Evolutionary conservation across 2,797 vertebrate genomes (phyloP).

Genomic region (Gymnopithys bicolor): DNA sequence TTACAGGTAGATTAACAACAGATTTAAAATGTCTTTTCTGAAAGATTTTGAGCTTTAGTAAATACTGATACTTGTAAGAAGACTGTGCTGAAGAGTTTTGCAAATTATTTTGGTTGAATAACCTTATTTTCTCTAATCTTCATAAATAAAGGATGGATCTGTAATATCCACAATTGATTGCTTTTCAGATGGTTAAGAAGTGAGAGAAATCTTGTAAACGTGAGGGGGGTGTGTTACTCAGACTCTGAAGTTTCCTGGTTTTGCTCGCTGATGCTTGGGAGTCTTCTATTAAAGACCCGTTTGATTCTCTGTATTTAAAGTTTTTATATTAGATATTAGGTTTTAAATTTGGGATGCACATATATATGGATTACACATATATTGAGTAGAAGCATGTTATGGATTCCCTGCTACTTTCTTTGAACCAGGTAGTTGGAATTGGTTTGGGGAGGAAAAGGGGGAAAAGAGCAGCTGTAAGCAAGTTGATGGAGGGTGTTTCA

Average conservation of each 20-base stretch:
- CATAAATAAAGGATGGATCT: not conserved
- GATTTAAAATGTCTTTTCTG: not conserved
- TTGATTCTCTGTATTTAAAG: not conserved
- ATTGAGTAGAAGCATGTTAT: not conserved
- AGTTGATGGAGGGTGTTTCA: constrained; percentile 27
- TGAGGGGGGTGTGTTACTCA: not conserved
- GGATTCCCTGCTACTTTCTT: not conserved
- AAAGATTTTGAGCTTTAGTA: not conserved
- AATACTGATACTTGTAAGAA: not conserved
- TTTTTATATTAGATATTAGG: not conserved
- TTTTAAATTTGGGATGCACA: not conserved
- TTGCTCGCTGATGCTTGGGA: not conserved
- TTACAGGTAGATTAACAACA: not conserved
- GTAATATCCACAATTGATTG: not conserved
- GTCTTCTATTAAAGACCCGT: not conserved
- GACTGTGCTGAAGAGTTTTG: not conserved
- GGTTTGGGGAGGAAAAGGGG: not conserved
- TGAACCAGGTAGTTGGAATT: not conserved
- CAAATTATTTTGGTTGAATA: not conserved
- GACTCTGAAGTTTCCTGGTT: not conserved
- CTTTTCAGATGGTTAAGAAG: not conserved
- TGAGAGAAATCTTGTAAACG: not conserved
- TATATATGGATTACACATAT: not conserved
- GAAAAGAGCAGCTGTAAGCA: constrained; percentile 45
- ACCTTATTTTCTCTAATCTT: not conserved